These are phyloP conservation scores for Lepidurus couesii DNA, from an alignment of 1,140 invertebrate genomes.

Conservation along the genomic window DNA sequence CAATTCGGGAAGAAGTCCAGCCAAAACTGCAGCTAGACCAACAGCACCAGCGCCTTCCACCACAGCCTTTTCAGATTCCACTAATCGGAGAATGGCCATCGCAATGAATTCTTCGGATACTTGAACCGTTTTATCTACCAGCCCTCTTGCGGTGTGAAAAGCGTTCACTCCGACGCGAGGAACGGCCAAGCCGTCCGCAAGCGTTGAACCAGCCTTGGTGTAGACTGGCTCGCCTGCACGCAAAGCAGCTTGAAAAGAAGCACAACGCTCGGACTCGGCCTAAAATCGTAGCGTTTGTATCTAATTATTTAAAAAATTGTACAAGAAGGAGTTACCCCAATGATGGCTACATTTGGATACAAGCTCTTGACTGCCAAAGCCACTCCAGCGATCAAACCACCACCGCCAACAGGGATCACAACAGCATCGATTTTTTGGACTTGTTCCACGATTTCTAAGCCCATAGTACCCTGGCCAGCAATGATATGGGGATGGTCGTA, in stretches of 20 bases:
- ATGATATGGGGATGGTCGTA: slow-evolving; percentile 91
- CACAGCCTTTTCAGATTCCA: slow-evolving; percentile 87
- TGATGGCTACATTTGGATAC: slow-evolving; percentile 59
- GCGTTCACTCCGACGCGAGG: slow-evolving; percentile 84
- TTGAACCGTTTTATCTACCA: slow-evolving; percentile 76
- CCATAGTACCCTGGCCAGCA: slow-evolving; percentile 87
- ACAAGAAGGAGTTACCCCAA: slow-evolving; percentile 48
- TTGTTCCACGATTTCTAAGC: slow-evolving; percentile 84
- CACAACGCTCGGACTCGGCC: slow-evolving; percentile 86
- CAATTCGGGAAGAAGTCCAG: slow-evolving; percentile 73
- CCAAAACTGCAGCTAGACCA: slow-evolving; percentile 77
- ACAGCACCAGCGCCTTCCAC: slow-evolving; percentile 88
- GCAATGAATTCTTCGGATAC: slow-evolving; percentile 82
- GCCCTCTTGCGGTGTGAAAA: slow-evolving; percentile 63
- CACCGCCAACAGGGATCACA: slow-evolving; percentile 81
- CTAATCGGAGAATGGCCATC: slow-evolving; percentile 73
- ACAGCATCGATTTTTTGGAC: slow-evolving; percentile 67
- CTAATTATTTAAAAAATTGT: neutral
- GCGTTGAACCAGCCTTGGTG: slow-evolving; percentile 63
- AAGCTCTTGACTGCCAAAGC: slow-evolving; percentile 80
- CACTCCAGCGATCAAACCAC: slow-evolving; percentile 79
- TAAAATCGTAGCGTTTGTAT: slow-evolving; percentile 40
- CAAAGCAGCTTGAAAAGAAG: slow-evolving; percentile 72
- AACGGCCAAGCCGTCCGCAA: slow-evolving; percentile 88
- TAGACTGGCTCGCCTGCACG: slow-evolving; percentile 61